Evolutionary conservation across 2,888 invertebrate genomes (phyloP), one percentile per base, ranked within the genome.

Genomic region (Cloeon dipterum): DNA sequence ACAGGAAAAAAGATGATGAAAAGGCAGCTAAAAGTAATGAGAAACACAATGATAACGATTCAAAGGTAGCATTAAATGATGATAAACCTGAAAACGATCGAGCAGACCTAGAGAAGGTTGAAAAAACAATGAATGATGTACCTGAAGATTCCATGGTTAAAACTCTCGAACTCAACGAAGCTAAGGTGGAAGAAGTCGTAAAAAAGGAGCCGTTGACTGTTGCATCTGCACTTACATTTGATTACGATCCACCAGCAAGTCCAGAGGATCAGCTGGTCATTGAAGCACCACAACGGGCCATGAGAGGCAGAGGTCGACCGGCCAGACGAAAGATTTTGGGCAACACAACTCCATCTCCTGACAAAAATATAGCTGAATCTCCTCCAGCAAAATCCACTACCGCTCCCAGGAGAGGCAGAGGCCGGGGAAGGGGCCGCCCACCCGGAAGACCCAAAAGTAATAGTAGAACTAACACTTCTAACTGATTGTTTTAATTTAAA

Each of bases 331-430:
- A 5, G 14, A 21, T 21, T 21, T 29, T 14, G 7, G 14, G 13
- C 7, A 16, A 29, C 7, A n/a, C 16, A 11, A 29, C 16, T 8
- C 29, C n/a, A 5, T 13, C 13, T 7, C 29, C n/a, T 7, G n/a
- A 7, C 13, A 5, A 29, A 14, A 16, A 29, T n/a, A n/a, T n/a
- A n/a, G n/a, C n/a, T n/a, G n/a, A n/a, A n/a, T n/a, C n/a, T n/a
- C n/a, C n/a, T n/a, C n/a, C n/a, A n/a, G n/a, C n/a, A n/a, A n/a
- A n/a, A n/a, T n/a, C n/a, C n/a, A n/a, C n/a, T n/a, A n/a, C 16
- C 5, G n/a, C 39, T 36, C 39, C 36, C 43, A 38, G 47, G 44
- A 39, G 46, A 39, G 38, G 49, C 47, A 41, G 43, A 41, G 42
- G 44, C 20, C 37, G 44, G 40, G 42, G 39, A 23, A 39, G 40